Evolutionary conservation across 2,888 invertebrate genomes (phyloP).

Genomic region (Hedya salicella): DNA sequence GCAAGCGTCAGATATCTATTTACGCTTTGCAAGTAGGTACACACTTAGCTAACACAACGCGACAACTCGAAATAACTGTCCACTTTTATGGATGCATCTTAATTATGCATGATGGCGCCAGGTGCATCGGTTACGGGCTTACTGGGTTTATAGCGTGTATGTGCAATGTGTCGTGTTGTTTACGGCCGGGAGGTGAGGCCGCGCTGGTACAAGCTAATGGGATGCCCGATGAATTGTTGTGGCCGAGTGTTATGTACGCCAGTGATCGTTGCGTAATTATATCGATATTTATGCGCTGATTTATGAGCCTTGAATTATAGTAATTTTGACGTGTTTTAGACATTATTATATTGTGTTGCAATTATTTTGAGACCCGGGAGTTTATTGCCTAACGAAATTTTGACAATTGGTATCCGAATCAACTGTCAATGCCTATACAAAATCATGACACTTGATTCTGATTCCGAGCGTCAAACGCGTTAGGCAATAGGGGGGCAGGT

Average conservation of each 20-base stretch:
- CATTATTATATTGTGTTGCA: not conserved
- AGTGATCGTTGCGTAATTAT: conserved; percentile 18
- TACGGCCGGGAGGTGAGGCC: conserved; percentile 1
- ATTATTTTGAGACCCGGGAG: conserved; percentile 2
- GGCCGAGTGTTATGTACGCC: conserved; percentile 12
- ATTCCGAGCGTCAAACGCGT: too few species aligned
- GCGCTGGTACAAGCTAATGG: conserved; percentile 5
- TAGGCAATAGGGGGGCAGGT: too few species aligned
- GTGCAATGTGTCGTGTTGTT: conserved; percentile 22
- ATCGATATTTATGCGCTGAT: conserved; percentile 8
- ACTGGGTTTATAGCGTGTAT: conserved; percentile 40
- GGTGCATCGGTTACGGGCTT: conserved; percentile 39
- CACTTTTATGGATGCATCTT: conserved; percentile 42
- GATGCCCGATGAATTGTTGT: conserved; percentile 8
- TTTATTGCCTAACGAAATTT: too few species aligned
- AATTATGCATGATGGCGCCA: conserved; percentile 42
- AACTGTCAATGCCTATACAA: too few species aligned
- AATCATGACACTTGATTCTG: too few species aligned
- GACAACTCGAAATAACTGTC: conserved; percentile 34
- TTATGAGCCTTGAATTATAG: conserved; percentile 19
- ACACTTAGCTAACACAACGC: conserved; percentile 14
- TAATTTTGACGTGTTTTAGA: not conserved
- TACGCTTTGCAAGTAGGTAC: not conserved
- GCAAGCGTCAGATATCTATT: conserved; percentile 1
- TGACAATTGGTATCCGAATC: too few species aligned